Conservation (phyloP, 2,888 invertebrate genomes). For the Sinohyriopsis cumingii region DNA sequence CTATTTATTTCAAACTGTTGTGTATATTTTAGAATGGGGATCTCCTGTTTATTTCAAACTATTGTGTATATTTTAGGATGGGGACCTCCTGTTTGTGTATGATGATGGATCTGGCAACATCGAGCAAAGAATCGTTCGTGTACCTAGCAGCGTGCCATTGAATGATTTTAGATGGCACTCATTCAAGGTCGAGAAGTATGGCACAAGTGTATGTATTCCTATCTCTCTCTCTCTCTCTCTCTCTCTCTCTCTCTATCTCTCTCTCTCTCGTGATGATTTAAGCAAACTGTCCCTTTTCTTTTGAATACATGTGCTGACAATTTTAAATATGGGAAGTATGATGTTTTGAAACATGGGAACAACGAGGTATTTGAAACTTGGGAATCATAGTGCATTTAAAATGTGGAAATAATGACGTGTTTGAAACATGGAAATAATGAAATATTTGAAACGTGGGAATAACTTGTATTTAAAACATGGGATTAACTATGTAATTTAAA, state of each 20-base stretch:
- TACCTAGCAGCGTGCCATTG: constrained; percentile 25
- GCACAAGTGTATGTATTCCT: constrained; percentile 37
- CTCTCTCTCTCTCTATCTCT: background rate
- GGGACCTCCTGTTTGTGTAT: constrained; percentile 51
- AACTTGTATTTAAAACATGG: too few species aligned
- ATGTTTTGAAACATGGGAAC: too few species aligned
- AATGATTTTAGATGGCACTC: constrained; percentile 56
- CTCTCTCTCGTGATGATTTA: background rate
- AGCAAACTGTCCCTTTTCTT: background rate
- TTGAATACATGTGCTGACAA: too few species aligned
- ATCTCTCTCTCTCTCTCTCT: background rate
- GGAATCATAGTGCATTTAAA: too few species aligned
- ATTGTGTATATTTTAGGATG: constrained; percentile 44
- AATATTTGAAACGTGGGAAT: too few species aligned
- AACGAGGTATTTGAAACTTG: too few species aligned
- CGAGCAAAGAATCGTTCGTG: constrained; percentile 33
- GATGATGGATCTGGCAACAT: constrained; percentile 44
- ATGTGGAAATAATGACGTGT: too few species aligned
- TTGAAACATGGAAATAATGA: too few species aligned
- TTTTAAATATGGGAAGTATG: too few species aligned
- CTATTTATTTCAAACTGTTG: constrained; percentile 29
- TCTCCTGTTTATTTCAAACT: constrained; percentile 15
- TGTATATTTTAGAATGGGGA: constrained; percentile 51
- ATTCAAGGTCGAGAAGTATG: constrained; percentile 41
- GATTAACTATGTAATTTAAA: too few species aligned